These are phyloP conservation scores for Drosophila subquinaria DNA, from an alignment of 2,888 invertebrate genomes.

Conservation along the genomic window DNA sequence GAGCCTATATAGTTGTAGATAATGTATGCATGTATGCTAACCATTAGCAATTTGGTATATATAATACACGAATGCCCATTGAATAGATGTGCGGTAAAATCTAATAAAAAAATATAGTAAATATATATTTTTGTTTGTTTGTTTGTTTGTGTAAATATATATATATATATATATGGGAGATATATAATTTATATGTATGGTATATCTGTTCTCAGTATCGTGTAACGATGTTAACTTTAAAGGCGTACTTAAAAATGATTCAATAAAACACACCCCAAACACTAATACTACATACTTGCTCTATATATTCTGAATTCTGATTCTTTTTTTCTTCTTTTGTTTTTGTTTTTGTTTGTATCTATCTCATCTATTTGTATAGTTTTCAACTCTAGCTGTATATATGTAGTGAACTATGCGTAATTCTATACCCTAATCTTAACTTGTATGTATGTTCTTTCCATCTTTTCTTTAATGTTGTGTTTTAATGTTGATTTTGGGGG, in stretches of 20 bases:
- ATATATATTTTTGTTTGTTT: slow-evolving; percentile 9
- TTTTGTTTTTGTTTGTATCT: not conserved
- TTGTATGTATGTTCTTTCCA: slow-evolving; percentile 22
- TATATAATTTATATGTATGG: slow-evolving; percentile 34
- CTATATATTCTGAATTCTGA: slow-evolving; percentile 2
- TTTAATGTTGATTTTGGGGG: not conserved
- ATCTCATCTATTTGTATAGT: slow-evolving; percentile 44
- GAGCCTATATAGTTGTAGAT: slow-evolving; percentile 5
- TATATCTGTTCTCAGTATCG: slow-evolving; percentile 43
- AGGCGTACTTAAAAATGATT: slow-evolving; percentile 50
- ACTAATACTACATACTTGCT: slow-evolving; percentile 40
- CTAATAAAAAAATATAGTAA: slow-evolving; percentile 55
- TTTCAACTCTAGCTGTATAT: slow-evolving; percentile 59
- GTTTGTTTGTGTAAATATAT: slow-evolving; percentile 10
- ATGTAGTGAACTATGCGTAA: slow-evolving; percentile 19
- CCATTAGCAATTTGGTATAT: slow-evolving; percentile 73
- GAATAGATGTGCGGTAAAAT: slow-evolving; percentile 50
- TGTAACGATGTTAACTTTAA: slow-evolving; percentile 49
- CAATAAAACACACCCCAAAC: slow-evolving; percentile 33
- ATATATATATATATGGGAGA: slow-evolving; percentile 26
- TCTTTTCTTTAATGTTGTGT: not conserved
- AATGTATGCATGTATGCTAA: slow-evolving; percentile 30
- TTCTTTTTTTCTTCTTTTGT: no score
- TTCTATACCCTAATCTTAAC: slow-evolving; percentile 18
- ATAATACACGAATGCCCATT: slow-evolving; percentile 71